phyloP scores from a whole-genome alignment of 2,888 invertebrate species.

The Coecobrya sp. region DNA sequence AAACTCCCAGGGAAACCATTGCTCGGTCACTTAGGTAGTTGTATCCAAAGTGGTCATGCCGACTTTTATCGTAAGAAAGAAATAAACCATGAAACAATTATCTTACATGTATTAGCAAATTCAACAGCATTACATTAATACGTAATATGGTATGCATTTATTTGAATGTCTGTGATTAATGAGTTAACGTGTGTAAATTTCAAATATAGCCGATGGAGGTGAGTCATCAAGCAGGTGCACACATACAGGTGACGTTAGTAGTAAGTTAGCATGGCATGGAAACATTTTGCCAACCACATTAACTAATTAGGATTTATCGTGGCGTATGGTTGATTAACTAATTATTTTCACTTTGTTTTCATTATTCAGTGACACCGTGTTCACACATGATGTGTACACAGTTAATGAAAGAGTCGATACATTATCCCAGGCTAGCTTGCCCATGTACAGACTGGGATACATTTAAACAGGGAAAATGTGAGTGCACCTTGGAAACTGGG shows the following conservation, averaged over 20 bases:
- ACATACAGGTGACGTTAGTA: neutral
- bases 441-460: slow-evolving; percentile 2
- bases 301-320: too few species aligned
- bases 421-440: slow-evolving; percentile 12
- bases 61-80: slow-evolving; percentile 63
- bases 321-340: too few species aligned
- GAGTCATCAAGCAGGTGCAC: neutral
- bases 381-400: slow-evolving; percentile 17
- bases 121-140: too few species aligned
- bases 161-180: too few species aligned
- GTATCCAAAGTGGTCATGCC: slow-evolving; percentile 56
- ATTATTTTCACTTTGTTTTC: too few species aligned
- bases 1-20: neutral
- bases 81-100: neutral
- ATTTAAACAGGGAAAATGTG: slow-evolving; percentile 13
- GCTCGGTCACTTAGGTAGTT: slow-evolving; percentile 12
- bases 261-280: neutral
- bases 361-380: neutral
- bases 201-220: slow-evolving; percentile 48
- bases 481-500: neutral
- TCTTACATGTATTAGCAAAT: too few species aligned
- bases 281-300: too few species aligned
- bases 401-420: neutral
- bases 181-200: neutral
- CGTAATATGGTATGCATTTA: too few species aligned